Base-by-base conservation (phyloP, 2,113 vertebrate species). In the Oryzias javanicus region DNA sequence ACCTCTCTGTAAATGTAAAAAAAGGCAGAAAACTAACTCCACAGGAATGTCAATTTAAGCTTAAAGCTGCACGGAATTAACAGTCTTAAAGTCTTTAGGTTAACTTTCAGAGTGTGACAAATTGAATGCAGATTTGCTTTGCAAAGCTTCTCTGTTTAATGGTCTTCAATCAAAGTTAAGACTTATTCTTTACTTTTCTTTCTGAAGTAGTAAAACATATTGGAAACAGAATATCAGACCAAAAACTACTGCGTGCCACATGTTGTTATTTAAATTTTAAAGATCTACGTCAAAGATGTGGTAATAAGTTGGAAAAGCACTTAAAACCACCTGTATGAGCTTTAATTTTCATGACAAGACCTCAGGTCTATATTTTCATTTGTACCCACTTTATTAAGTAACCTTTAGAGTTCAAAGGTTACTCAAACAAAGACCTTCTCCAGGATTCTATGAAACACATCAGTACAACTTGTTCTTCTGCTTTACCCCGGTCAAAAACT, bases 71-170 rank as follows among this genome's bases (percentile, higher is more conserved):
- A 77, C 74, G 79, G 70, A 81, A 87, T 86, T 87, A 91, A 92
- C 91, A 92, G 91, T 90, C 89, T 88, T 89, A 81, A 88, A 83
- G 85, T 89, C 88, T 74, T 89, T 72, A 78, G 77, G 68, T 88
- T 12, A 82, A 82, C 71, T 75, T 49, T 69, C 61, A 18, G 67
- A 86, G 75, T 61, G 83, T 76, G 81, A 83, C 81, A 82, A 85
- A 86, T 82, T 78, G 78, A 69, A 52, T 61, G 72, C 74, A 60
- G 72, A 49, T 45, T 58, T 57, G 42, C 59, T 78, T 74, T 22
- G 66, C 69, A 80, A 79, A 80, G 63, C 61, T 27, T 2, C 61
- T 71, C 81, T 74, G 59, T 63, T 74, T 74, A 49, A 59, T 58
- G 48, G 17, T 64, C 70, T 45, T 53, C 58, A 44, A 17, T 49